These are phyloP conservation scores for Standfussiana lucernea DNA, from an alignment of 2,888 invertebrate species.

Conservation along the genomic window DNA sequence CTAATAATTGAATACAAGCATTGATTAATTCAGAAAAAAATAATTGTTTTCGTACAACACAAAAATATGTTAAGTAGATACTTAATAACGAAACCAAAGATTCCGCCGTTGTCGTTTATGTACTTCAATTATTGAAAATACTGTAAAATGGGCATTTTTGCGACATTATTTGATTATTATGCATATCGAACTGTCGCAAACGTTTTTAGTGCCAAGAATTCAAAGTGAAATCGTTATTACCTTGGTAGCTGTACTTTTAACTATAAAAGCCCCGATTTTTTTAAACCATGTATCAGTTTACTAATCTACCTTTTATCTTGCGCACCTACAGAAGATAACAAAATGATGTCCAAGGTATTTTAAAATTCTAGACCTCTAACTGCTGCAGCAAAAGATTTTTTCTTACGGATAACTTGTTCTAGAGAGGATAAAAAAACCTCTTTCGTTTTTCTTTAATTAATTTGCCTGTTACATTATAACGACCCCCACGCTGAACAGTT, in stretches of 20 bases:
- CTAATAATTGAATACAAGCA: neutral
- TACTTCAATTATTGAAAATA: conserved; percentile 4
- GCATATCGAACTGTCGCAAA: conserved; percentile 55
- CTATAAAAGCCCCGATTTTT: conserved; percentile 57
- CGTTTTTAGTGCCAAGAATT: conserved; percentile 48
- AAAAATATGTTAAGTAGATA: neutral
- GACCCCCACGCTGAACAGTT: neutral
- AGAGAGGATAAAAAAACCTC: neutral
- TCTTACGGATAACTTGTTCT: neutral
- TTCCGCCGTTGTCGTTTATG: neutral
- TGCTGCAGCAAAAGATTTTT: neutral
- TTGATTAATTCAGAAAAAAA: neutral
- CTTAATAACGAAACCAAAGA: conserved; percentile 4
- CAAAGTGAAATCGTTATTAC: conserved; percentile 55
- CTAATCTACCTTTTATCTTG: conserved; percentile 29
- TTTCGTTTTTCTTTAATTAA: no score
- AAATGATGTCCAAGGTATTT: conserved; percentile 49
- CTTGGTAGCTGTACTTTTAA: conserved; percentile 53
- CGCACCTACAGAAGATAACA: conserved; percentile 8
- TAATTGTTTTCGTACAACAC: neutral
- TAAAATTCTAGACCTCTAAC: neutral
- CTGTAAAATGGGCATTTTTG: conserved; percentile 18
- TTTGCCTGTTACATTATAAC: neutral
- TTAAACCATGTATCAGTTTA: conserved; percentile 57
- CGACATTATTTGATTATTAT: conserved; percentile 44